These are phyloP conservation scores for Ciconia nigra DNA, from an alignment of 2,797 vertebrate species.

Conservation along the genomic window DNA sequence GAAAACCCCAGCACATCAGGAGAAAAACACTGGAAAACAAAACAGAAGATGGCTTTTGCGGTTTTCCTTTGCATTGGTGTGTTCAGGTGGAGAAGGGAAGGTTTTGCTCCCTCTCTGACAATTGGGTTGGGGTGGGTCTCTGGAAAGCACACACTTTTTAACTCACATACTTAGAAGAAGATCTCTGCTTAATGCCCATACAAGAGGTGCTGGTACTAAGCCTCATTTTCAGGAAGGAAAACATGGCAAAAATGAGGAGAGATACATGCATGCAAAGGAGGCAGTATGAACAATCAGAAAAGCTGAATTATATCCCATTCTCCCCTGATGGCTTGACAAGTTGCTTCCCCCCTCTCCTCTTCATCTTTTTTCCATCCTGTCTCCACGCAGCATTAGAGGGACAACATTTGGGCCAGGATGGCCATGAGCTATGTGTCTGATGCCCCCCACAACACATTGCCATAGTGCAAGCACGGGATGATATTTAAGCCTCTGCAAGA, in stretches of 20 bases:
- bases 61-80: neutral
- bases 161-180: neutral
- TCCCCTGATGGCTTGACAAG: neutral
- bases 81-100: neutral
- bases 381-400: neutral
- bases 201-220: neutral
- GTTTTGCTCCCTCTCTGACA: neutral
- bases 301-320: neutral
- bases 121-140: neutral
- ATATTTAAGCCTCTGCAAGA: neutral
- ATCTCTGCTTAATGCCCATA: neutral
- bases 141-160: neutral
- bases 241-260: neutral
- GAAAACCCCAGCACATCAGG: neutral
- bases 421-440: neutral
- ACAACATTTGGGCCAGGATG: neutral
- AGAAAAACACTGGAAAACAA: neutral
- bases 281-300: neutral
- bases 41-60: neutral
- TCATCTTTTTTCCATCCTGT: neutral
- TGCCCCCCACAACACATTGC: neutral
- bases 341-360: neutral
- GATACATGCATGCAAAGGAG: neutral
- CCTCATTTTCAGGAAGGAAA: neutral
- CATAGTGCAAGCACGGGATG: neutral